Conservation (phyloP, 1,140 invertebrate genomes). For the Lysiphlebus fabarum region DNA sequence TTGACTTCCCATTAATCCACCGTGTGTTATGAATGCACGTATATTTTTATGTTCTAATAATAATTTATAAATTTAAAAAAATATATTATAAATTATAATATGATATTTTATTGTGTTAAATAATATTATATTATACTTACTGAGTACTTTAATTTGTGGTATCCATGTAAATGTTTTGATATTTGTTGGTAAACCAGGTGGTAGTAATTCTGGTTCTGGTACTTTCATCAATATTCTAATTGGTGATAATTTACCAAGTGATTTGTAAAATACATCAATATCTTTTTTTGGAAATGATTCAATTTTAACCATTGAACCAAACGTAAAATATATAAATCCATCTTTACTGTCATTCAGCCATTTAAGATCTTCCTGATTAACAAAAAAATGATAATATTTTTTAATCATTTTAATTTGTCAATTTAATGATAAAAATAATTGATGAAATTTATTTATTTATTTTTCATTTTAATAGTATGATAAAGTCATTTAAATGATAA, state of each 20-base stretch:
- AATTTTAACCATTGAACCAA: conserved; percentile 66
- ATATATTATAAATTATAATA: conserved; percentile 26
- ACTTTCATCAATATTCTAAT: conserved; percentile 40
- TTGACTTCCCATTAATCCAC: conserved; percentile 69
- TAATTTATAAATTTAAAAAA: neutral
- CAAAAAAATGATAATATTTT: conserved; percentile 2
- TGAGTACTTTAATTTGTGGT: conserved; percentile 62
- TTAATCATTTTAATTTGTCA: neutral
- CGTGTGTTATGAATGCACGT: conserved; percentile 69
- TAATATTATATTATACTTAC: conserved; percentile 45
- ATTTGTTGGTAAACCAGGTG: conserved; percentile 57
- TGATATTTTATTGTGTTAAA: conserved; percentile 14
- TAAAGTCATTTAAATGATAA: no score
- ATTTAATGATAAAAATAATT: no score
- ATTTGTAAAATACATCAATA: conserved; percentile 33
- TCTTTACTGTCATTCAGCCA: conserved; percentile 64
- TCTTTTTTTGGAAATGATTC: conserved; percentile 49
- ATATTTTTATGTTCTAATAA: conserved; percentile 43
- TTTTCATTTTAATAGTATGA: no score
- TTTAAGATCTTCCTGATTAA: conserved; percentile 33
- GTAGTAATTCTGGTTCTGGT: conserved; percentile 31
- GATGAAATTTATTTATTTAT: no score
- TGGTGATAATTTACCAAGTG: conserved; percentile 36
- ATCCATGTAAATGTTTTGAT: conserved; percentile 62
- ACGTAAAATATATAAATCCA: conserved; percentile 68